Percentiles rank a stretch among this genome's conserved stretches.
Conservation (phyloP, 2,797 vertebrate genomes). For the Characodon lateralis region DNA sequence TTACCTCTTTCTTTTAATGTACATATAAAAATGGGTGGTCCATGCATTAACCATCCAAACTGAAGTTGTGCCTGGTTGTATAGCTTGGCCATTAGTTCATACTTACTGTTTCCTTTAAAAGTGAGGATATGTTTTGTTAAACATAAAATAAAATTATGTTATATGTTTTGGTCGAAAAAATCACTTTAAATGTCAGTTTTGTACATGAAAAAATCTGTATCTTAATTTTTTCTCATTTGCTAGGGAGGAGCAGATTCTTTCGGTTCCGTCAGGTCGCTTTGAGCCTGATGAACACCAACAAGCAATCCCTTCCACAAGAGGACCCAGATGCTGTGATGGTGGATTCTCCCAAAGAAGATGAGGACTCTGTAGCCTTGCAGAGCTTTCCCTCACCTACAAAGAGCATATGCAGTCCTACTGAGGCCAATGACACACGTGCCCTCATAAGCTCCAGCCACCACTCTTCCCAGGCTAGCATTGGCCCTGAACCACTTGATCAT, state of each 20-base stretch:
- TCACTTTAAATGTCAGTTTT: neutral
- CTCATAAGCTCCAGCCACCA: constrained; percentile 91
- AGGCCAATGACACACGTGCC: constrained; percentile 93
- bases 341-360: constrained; percentile 89
- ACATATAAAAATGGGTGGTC: neutral
- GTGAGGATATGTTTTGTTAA: neutral
- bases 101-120: neutral
- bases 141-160: neutral
- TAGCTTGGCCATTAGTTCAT: neutral
- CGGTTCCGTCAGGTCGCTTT: constrained; percentile 91
- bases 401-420: constrained; percentile 90
- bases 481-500: constrained; percentile 90
- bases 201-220: neutral
- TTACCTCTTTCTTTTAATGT: neutral
- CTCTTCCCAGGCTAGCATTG: constrained; percentile 88
- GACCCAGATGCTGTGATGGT: constrained; percentile 94
- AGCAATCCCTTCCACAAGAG: constrained; percentile 96
- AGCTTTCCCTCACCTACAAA: constrained; percentile 93
- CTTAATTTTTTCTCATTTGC: constrained; percentile 28
- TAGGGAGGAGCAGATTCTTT: constrained; percentile 88
- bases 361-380: constrained; percentile 90
- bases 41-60: neutral
- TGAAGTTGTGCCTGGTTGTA: neutral
- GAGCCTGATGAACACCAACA: constrained; percentile 91
- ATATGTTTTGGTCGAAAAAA: neutral